These are phyloP conservation scores for Progne subis DNA, from an alignment of 2,113 vertebrate species.

Conservation along the genomic window DNA sequence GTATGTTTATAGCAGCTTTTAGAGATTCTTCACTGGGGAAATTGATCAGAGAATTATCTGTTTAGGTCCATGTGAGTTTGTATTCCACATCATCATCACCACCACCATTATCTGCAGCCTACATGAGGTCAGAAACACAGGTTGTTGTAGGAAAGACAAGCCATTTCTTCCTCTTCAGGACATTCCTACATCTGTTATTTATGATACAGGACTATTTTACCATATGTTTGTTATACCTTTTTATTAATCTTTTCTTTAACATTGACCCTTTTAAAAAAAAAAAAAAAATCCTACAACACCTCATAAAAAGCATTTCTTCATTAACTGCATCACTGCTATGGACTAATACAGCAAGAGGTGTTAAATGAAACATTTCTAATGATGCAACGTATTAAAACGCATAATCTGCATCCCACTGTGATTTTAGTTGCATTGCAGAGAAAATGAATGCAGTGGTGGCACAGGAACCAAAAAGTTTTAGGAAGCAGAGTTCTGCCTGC, in stretches of 20 bases:
- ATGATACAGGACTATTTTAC: background rate
- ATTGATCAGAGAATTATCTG: background rate
- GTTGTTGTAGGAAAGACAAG: background rate
- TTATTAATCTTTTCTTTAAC: background rate
- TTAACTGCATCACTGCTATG: background rate
- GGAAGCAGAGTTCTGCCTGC: background rate
- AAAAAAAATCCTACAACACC: background rate
- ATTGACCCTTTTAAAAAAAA: background rate
- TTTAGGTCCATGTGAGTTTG: background rate
- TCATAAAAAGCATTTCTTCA: background rate
- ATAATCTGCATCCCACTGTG: background rate
- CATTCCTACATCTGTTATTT: background rate
- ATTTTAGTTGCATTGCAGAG: background rate
- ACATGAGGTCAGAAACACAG: background rate
- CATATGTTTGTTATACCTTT: background rate
- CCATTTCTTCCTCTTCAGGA: background rate
- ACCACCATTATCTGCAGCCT: background rate
- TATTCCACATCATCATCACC: background rate
- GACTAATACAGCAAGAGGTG: background rate
- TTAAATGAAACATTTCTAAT: background rate
- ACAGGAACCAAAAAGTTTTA: background rate
- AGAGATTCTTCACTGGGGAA: background rate
- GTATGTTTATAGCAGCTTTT: background rate
- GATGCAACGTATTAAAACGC: background rate
- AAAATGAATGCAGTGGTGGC: background rate